Conservation (phyloP, 2,888 invertebrate species). For the Cataglyphis cursor region DNA sequence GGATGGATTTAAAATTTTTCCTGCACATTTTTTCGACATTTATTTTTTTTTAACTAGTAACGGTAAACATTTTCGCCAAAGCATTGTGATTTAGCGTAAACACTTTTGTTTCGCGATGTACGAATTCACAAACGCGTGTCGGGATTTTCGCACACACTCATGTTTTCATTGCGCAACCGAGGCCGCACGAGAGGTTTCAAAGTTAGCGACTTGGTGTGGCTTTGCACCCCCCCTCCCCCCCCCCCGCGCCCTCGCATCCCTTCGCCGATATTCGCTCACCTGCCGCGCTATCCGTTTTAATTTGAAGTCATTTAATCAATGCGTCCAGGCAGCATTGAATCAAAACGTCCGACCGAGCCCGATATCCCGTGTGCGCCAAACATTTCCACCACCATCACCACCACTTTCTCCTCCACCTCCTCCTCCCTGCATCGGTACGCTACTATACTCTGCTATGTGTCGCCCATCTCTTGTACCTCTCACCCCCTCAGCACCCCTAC, state of each 20-base stretch:
- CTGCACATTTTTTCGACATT: neutral
- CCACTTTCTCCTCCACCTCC: constrained; percentile 48
- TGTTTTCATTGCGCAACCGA: constrained; percentile 23
- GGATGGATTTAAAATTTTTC: neutral
- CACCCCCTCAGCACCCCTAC: constrained; percentile 37
- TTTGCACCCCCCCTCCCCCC: neutral
- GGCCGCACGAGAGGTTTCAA: constrained; percentile 21
- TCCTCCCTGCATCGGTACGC: constrained; percentile 29
- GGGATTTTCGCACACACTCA: constrained; percentile 33
- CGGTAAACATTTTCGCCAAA: neutral
- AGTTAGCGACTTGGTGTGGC: constrained; percentile 51
- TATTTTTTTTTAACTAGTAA: neutral
- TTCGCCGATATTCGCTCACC: constrained; percentile 67
- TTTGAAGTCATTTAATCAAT: constrained; percentile 80
- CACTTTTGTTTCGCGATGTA: neutral
- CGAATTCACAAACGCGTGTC: neutral
- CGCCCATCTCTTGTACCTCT: constrained; percentile 53
- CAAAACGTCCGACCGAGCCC: constrained; percentile 73
- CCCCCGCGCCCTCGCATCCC: constrained; percentile 54
- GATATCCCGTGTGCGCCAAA: constrained; percentile 64
- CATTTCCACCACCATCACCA: constrained; percentile 41
- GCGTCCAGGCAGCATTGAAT: constrained; percentile 78
- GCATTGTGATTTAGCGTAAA: constrained; percentile 9
- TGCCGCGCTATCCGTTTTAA: constrained; percentile 76
- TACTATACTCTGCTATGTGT: constrained; percentile 30